Conservation (phyloP, 2,113 vertebrate genomes). For the Sclerurus mexicanus region DNA sequence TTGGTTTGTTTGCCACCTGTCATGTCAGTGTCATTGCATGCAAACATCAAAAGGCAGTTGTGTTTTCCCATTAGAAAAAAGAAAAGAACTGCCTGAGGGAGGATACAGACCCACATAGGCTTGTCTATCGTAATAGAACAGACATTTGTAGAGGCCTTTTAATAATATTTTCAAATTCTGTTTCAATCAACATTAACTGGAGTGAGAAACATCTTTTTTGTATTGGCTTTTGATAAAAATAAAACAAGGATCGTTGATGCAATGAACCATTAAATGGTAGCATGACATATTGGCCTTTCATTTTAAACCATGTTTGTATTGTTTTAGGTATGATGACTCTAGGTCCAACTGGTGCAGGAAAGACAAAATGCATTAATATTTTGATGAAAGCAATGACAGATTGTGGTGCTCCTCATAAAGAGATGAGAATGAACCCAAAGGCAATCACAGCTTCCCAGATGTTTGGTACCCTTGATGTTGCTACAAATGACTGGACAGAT, state of each 20-base stretch:
- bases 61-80: conserved; percentile 5
- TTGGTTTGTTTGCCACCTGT: background rate
- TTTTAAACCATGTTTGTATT: conserved; percentile 22
- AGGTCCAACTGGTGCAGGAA: conserved; percentile 84
- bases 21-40: background rate
- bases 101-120: background rate
- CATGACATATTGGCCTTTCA: background rate
- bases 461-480: conserved; percentile 85
- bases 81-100: conserved; percentile 22
- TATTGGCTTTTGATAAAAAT: conserved; percentile 16
- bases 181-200: conserved; percentile 17
- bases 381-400: conserved; percentile 85
- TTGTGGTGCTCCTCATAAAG: conserved; percentile 80
- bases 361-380: conserved; percentile 81
- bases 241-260: background rate
- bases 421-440: conserved; percentile 91
- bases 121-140: background rate
- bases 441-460: conserved; percentile 87
- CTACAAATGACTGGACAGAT: conserved; percentile 90
- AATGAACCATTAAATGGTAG: background rate
- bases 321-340: conserved; percentile 81
- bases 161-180: conserved; percentile 3
- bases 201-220: background rate
- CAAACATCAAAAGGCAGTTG: background rate
- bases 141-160: conserved; percentile 1